Conservation (phyloP, 1,140 invertebrate species). For the Littorina saxatilis region DNA sequence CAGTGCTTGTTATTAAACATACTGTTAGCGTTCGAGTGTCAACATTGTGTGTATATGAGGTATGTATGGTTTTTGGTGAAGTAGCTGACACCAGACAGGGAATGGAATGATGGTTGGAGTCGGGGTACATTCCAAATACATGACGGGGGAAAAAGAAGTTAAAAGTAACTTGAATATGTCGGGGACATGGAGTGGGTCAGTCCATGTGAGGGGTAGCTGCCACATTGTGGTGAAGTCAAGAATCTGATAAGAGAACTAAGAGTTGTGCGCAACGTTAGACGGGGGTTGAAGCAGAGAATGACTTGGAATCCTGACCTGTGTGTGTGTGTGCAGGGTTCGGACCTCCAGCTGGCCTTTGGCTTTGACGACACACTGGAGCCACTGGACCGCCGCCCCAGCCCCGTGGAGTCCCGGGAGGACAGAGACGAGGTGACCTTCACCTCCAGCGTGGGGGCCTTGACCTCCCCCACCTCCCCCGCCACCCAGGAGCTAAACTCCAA, state of each 20-base stretch:
- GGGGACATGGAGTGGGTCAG: no score
- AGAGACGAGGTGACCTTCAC: conserved; percentile 73
- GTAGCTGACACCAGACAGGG: no score
- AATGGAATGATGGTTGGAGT: no score
- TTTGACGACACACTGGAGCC: conserved; percentile 83
- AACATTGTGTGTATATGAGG: no score
- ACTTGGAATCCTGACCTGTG: not conserved
- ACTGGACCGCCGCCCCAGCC: conserved; percentile 57
- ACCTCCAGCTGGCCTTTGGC: conserved; percentile 93
- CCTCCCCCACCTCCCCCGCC: conserved; percentile 82
- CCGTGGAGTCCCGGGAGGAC: conserved; percentile 82
- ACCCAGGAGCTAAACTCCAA: conserved; percentile 94
- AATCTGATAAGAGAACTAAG: not conserved
- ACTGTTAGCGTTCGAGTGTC: no score
- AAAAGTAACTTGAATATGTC: no score
- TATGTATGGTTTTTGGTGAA: no score
- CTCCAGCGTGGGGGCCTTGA: conserved; percentile 64
- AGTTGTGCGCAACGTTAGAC: not conserved
- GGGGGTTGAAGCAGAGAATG: not conserved
- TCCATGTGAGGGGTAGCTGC: no score
- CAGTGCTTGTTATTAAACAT: no score
- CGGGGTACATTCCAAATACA: no score
- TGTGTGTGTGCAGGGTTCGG: conserved; percentile 78
- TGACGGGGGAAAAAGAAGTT: no score
- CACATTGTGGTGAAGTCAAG: no score